These are phyloP conservation scores for Drosophila macrothrix DNA, from an alignment of 2,888 invertebrate genomes.

Conservation along the genomic window DNA sequence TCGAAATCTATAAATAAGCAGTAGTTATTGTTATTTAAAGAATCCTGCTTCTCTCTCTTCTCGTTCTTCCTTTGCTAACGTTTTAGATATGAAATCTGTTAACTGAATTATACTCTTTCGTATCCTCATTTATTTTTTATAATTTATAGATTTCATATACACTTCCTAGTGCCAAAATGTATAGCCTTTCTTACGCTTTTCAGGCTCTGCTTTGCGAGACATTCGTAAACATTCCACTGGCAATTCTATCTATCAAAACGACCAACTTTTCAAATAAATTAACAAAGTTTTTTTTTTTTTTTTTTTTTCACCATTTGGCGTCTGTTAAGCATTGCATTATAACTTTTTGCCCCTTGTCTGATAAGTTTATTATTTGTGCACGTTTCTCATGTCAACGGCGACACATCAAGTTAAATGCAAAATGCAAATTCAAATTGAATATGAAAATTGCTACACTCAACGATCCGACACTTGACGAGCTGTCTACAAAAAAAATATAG, in stretches of 20 bases:
- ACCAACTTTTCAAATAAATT: not conserved
- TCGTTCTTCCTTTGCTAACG: not conserved
- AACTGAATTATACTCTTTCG: not conserved
- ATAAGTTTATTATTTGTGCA: slow-evolving; percentile 63
- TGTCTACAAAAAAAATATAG: slow-evolving; percentile 61
- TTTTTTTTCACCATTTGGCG: slow-evolving; percentile 6
- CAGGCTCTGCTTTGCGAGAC: not conserved
- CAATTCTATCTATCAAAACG: no score
- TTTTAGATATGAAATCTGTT: not conserved
- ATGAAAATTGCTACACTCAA: slow-evolving; percentile 65
- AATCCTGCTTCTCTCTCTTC: not conserved
- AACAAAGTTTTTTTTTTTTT: not conserved
- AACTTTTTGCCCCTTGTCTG: slow-evolving; percentile 35
- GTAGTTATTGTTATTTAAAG: not conserved
- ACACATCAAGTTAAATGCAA: slow-evolving; percentile 60
- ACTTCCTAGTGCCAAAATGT: no score
- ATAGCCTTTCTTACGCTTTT: not conserved
- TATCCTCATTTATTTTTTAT: not conserved
- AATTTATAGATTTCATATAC: not conserved
- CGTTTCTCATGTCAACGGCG: slow-evolving; percentile 52
- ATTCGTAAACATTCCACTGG: slow-evolving; percentile 7
- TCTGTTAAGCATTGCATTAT: slow-evolving; percentile 36
- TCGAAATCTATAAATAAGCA: not conserved
- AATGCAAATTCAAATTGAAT: slow-evolving; percentile 73
- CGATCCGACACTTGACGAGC: slow-evolving; percentile 65